Conservation (phyloP, 1,140 invertebrate species). For the Hycleus cichorii region DNA sequence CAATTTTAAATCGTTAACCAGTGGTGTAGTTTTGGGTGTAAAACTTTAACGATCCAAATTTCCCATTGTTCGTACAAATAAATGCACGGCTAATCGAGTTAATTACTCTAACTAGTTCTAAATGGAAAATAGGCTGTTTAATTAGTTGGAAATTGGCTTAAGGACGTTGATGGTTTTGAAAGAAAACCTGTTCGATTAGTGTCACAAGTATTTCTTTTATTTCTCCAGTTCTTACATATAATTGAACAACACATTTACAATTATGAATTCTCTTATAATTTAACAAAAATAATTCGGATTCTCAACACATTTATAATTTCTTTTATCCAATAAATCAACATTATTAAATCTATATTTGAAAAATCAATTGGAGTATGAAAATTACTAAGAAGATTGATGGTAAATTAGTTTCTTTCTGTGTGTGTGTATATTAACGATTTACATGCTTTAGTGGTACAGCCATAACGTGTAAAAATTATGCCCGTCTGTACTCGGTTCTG, state of each 20-base stretch:
- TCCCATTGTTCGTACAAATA: too few relatives aligned
- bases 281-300: conserved; percentile 37
- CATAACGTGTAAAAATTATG: conserved; percentile 20
- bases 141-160: too few relatives aligned
- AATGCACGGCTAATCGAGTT: too few relatives aligned
- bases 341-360: conserved; percentile 15
- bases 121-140: too few relatives aligned
- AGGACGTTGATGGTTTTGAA: too few relatives aligned
- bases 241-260: conserved; percentile 34
- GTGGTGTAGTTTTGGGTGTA: too few relatives aligned
- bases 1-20: too few relatives aligned
- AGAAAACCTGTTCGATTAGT: too few relatives aligned
- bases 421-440: conserved; percentile 6
- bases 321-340: conserved; percentile 8
- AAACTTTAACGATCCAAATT: too few relatives aligned
- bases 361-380: conserved; percentile 15
- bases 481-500: not conserved
- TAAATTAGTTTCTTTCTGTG: not conserved
- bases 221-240: conserved; percentile 28
- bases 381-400: not conserved
- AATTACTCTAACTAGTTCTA: too few relatives aligned
- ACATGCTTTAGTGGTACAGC: conserved; percentile 21
- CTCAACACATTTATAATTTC: conserved; percentile 19
- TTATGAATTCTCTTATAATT: conserved; percentile 18
- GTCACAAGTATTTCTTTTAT: conserved; percentile 15